A percentile compares a stretch with the other conserved stretches of the same genome.
Evolutionary conservation across 2,113 vertebrate species (phyloP).

Genomic region (Grallaria varia): DNA sequence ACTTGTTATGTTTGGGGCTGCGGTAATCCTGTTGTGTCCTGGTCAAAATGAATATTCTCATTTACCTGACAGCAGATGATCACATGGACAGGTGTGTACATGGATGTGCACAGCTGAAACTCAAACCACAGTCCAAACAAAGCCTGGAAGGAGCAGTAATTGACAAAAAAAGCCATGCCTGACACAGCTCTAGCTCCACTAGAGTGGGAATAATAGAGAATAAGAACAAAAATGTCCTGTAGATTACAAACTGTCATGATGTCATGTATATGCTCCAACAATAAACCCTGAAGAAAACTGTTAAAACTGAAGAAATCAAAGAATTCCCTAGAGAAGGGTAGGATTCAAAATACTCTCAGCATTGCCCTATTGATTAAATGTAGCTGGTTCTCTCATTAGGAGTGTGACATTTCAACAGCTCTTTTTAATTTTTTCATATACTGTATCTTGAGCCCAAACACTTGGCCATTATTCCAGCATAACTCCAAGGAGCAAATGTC

Average conservation of each 20-base stretch:
- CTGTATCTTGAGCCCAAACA: neutral
- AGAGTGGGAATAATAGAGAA: neutral
- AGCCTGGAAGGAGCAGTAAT: neutral
- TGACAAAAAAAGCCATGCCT: neutral
- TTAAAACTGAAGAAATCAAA: neutral
- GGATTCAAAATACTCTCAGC: neutral
- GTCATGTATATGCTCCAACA: too few species aligned
- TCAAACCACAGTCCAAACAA: neutral
- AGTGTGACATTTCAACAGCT: neutral
- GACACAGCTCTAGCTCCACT: neutral
- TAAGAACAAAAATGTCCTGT: accelerated
- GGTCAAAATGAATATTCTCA: neutral
- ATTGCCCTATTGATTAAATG: neutral
- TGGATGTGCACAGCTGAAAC: neutral
- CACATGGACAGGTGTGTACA: accelerated
- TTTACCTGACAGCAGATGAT: neutral
- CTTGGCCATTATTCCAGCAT: neutral
- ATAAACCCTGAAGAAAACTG: neutral
- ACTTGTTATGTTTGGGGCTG: neutral
- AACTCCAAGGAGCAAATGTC: neutral
- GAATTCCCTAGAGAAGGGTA: neutral
- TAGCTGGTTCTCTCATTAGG: neutral
- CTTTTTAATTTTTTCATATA: neutral
- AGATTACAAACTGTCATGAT: too few species aligned
- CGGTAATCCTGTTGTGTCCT: accelerated